These are phyloP conservation scores for Gobionotothen gibberifrons DNA, from an alignment of 2,797 vertebrate genomes.

Conservation along the genomic window DNA sequence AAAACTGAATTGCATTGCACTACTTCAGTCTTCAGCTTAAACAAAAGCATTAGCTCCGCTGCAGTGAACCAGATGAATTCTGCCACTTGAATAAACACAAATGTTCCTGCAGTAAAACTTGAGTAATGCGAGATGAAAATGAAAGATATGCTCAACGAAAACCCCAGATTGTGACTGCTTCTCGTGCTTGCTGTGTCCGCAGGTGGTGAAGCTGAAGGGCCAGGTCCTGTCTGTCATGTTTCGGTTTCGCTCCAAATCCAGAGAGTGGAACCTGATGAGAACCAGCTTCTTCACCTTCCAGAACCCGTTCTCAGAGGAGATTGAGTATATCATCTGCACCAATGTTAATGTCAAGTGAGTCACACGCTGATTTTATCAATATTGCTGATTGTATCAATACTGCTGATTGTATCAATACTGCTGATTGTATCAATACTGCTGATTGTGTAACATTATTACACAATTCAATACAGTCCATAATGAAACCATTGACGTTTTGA, in stretches of 20 bases:
- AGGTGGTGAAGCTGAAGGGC: slow-evolving; percentile 98
- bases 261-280: slow-evolving; percentile 97
- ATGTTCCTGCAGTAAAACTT: no score
- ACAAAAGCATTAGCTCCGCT: no score
- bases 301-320: slow-evolving; percentile 98
- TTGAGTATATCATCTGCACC: slow-evolving; percentile 99
- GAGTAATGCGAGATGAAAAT: no score
- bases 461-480: slow-evolving; percentile 24
- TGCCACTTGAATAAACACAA: no score
- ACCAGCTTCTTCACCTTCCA: slow-evolving; percentile 99
- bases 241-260: slow-evolving; percentile 92
- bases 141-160: neutral
- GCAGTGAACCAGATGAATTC: no score
- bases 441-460: slow-evolving; percentile 38
- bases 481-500: slow-evolving; percentile 27
- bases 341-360: slow-evolving; percentile 98
- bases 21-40: no score
- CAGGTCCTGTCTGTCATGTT: slow-evolving; percentile 99
- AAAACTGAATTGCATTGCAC: no score
- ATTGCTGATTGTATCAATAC: neutral
- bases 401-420: neutral
- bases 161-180: slow-evolving; percentile 27
- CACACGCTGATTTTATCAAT: slow-evolving; percentile 16
- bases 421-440: neutral
- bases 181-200: slow-evolving; percentile 33